Percentiles rank a stretch among this genome's conserved stretches.
Conservation (phyloP, 2,113 vertebrate genomes). For the Silurus meridionalis region DNA sequence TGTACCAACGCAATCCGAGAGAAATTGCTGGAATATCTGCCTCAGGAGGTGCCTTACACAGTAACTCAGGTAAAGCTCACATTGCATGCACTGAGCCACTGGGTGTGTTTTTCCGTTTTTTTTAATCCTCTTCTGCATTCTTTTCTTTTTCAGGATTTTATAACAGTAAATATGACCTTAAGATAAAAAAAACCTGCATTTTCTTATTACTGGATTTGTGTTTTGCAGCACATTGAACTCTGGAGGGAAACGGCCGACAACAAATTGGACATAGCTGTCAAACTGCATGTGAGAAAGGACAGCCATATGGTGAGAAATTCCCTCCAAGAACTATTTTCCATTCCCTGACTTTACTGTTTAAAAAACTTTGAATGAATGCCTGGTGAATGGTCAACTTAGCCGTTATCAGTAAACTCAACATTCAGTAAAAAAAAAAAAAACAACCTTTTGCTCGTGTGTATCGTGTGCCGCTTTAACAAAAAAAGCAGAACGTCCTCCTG, state of each 20-base stretch:
- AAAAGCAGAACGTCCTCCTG: not conserved
- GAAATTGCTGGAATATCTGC: slow-evolving; percentile 87
- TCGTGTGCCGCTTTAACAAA: not conserved
- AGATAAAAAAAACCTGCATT: not conserved
- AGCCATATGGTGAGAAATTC: slow-evolving; percentile 80
- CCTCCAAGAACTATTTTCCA: not conserved
- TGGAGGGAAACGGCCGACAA: slow-evolving; percentile 83
- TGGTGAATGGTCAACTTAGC: not conserved
- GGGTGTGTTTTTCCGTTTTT: not conserved
- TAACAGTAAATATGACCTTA: not conserved
- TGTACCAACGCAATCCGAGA: slow-evolving; percentile 84
- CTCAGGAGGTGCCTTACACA: slow-evolving; percentile 87
- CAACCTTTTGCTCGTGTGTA: not conserved
- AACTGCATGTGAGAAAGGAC: slow-evolving; percentile 80
- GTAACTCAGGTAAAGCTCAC: slow-evolving; percentile 81
- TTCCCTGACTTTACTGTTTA: not conserved
- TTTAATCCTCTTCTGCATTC: not conserved
- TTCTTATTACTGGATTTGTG: not conserved
- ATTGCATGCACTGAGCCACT: not conserved
- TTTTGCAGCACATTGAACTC: slow-evolving; percentile 74
- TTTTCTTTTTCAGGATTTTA: not conserved
- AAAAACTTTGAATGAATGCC: not conserved
- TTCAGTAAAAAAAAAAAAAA: not conserved
- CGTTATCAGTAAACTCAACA: not conserved
- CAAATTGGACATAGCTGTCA: slow-evolving; percentile 81